Percentiles rank a stretch among this genome's conserved stretches.
These are phyloP conservation scores for Drosophila acutilabella DNA, from an alignment of 2,888 invertebrate species.

Conservation along the genomic window DNA sequence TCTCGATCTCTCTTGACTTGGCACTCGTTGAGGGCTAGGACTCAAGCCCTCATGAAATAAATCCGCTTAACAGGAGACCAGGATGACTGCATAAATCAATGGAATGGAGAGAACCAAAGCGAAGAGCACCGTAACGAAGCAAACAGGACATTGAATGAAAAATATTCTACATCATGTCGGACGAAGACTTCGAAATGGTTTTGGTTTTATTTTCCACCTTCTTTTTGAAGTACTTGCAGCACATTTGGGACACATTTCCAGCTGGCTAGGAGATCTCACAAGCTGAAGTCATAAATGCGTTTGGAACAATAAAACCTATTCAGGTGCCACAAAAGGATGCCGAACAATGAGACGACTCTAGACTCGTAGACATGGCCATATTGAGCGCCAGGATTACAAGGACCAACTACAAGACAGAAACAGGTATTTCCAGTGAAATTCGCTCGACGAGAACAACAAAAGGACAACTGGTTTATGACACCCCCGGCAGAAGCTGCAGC, in stretches of 20 bases:
- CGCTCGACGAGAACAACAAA: conserved; percentile 40
- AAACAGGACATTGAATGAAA: conserved; percentile 64
- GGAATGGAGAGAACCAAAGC: conserved; percentile 17
- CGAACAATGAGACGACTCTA: conserved; percentile 52
- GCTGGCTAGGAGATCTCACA: conserved; percentile 58
- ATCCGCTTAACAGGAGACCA: conserved; percentile 59
- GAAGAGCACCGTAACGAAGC: conserved; percentile 24
- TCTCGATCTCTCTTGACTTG: conserved; percentile 43
- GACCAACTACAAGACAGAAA: conserved; percentile 11
- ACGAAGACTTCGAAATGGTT: conserved; percentile 8
- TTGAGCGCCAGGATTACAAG: conserved; percentile 78
- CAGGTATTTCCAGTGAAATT: conserved; percentile 74
- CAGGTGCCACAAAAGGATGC: conserved; percentile 64
- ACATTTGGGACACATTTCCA: conserved; percentile 54
- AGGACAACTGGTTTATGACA: conserved; percentile 77
- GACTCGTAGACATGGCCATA: conserved; percentile 49
- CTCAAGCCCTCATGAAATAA: conserved; percentile 71
- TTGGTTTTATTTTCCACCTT: no score
- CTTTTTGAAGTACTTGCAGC: conserved; percentile 11
- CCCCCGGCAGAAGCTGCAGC: conserved; percentile 51
- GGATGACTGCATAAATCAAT: conserved; percentile 73
- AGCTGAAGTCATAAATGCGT: conserved; percentile 70
- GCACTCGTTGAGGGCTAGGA: conserved; percentile 33
- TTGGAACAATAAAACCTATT: conserved; percentile 48
- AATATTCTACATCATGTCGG: conserved; percentile 57